Conservation (phyloP, 2,797 vertebrate genomes). For the Pempheris klunzingeri region DNA sequence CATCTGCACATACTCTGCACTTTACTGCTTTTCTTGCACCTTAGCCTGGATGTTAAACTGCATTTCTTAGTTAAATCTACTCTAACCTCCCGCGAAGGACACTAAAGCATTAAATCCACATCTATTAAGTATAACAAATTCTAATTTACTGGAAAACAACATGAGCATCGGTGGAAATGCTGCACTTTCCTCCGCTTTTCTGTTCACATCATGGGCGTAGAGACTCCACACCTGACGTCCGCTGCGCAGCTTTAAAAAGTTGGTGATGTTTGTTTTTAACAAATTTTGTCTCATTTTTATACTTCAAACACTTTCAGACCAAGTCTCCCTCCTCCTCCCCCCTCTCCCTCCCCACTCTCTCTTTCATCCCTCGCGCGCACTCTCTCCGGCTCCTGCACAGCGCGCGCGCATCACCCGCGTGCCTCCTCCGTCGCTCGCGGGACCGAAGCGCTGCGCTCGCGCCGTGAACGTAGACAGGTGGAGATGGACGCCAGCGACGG, state of each 20-base stretch:
- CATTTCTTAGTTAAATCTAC: too few species aligned
- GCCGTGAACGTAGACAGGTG: constrained; percentile 63
- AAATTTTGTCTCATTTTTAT: too few species aligned
- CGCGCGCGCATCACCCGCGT: constrained; percentile 60
- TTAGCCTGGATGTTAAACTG: too few species aligned
- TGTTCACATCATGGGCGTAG: too few species aligned
- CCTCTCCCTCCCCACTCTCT: constrained; percentile 1
- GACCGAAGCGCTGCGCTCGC: constrained; percentile 62
- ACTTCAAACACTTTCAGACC: too few species aligned
- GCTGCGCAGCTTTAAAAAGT: constrained; percentile 6
- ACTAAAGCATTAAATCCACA: neutral
- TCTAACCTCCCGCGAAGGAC: neutral
- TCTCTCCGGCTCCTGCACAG: constrained; percentile 42
- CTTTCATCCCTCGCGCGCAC: constrained; percentile 41
- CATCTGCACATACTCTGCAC: too few species aligned
- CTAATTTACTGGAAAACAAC: neutral
- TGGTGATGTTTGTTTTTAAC: neutral
- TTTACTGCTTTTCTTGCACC: too few species aligned
- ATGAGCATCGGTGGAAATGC: constrained; percentile 6
- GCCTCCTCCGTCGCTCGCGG: constrained; percentile 65
- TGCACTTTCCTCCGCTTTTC: neutral
- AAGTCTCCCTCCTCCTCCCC: neutral
- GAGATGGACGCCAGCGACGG: constrained; percentile 67
- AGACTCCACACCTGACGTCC: too few species aligned
- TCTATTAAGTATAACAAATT: neutral